phyloP scores from a whole-genome alignment of 2,888 invertebrate species.

The Pseudolycoriella hygida region DNA sequence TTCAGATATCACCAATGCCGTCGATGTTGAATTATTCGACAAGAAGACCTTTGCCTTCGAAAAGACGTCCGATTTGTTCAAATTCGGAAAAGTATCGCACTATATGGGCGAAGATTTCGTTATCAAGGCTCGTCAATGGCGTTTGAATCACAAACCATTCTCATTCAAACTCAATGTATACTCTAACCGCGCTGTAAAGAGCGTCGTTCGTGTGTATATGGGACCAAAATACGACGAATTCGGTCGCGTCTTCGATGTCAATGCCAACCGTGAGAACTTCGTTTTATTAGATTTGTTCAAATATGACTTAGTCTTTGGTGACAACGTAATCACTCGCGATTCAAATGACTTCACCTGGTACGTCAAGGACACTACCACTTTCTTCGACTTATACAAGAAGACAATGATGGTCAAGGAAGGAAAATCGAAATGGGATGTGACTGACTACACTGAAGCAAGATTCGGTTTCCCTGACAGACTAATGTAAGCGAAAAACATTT shows the following conservation, averaged over 20 bases:
- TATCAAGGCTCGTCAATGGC: constrained; percentile 38
- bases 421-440: constrained; percentile 19
- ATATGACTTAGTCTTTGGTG: constrained; percentile 40
- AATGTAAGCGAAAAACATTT: constrained; percentile 52
- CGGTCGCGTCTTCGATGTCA: constrained; percentile 36
- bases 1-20: constrained; percentile 42
- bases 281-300: constrained; percentile 45
- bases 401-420: constrained; percentile 37
- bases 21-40: constrained; percentile 32
- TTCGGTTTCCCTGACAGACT: constrained; percentile 55
- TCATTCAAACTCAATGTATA: constrained; percentile 35
- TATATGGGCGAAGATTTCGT: constrained; percentile 20
- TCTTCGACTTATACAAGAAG: constrained; percentile 42
- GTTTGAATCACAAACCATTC: constrained; percentile 47
- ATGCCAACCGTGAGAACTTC: constrained; percentile 40
- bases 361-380: constrained; percentile 42
- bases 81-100: constrained; percentile 7
- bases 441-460: constrained; percentile 34
- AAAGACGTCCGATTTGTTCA: constrained; percentile 9
- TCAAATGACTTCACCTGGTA: constrained; percentile 47
- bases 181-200: constrained; percentile 37
- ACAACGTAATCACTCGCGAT: constrained; percentile 47
- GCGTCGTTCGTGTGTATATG: constrained; percentile 45
- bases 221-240: constrained; percentile 49
- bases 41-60: constrained; percentile 30